These are phyloP conservation scores for Ochropleura leucogaster DNA, from an alignment of 2,888 invertebrate species.

Conservation along the genomic window DNA sequence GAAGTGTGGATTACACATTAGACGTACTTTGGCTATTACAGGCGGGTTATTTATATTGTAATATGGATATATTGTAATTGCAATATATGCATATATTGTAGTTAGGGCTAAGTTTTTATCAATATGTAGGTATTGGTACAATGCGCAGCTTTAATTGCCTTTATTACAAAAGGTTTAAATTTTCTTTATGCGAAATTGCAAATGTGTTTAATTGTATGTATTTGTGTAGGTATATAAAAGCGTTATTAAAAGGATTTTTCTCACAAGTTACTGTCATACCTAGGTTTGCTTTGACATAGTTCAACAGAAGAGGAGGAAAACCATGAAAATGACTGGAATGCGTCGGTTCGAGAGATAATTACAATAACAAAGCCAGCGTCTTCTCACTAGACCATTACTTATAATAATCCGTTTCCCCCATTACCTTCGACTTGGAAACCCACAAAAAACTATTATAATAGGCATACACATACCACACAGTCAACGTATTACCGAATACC, in stretches of 20 bases:
- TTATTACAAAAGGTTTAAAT: background rate
- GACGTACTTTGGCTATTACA: background rate
- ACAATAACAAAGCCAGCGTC: conserved; percentile 28
- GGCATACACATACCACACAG: conserved; percentile 59
- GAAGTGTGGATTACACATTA: background rate
- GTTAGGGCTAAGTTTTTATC: too few relatives aligned
- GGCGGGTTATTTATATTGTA: background rate
- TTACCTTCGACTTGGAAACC: conserved; percentile 40
- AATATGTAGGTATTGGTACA: too few relatives aligned
- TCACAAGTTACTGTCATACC: background rate
- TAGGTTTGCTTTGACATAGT: background rate
- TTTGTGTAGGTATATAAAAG: too few relatives aligned
- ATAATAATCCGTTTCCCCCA: conserved; percentile 51
- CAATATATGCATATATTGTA: too few relatives aligned
- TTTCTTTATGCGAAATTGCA: background rate
- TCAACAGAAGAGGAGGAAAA: conserved; percentile 23
- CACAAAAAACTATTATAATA: conserved; percentile 63
- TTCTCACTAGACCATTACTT: conserved; percentile 53
- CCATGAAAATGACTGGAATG: conserved; percentile 25
- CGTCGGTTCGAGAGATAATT: conserved; percentile 35
- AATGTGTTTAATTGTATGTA: background rate
- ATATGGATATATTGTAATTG: background rate
- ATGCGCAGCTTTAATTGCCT: background rate
- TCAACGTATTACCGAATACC: conserved; percentile 66
- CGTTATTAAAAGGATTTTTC: background rate